phyloP scores from a whole-genome alignment of 2,113 vertebrate species.

The Myiagra hebetior region DNA sequence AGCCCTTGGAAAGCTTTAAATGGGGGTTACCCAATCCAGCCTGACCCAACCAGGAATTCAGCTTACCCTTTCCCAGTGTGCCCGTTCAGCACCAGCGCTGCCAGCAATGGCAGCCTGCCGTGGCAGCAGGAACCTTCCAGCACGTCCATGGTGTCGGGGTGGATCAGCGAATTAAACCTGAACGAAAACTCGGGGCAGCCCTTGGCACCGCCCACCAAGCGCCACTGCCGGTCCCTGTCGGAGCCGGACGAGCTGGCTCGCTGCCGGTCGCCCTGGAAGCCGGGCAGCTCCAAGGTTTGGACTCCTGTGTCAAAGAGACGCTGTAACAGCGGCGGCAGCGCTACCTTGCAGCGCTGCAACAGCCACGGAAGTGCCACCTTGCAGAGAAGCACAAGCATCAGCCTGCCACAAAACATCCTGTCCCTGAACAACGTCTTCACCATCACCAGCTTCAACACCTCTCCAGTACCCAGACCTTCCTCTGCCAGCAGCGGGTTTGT shows the following conservation, averaged over 20 bases:
- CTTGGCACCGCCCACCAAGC: constrained; percentile 73
- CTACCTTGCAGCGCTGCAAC: constrained; percentile 70
- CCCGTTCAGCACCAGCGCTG: constrained; percentile 8
- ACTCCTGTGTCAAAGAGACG: constrained; percentile 76
- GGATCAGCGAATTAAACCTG: constrained; percentile 65
- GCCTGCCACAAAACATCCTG: constrained; percentile 54
- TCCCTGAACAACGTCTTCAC: constrained; percentile 45
- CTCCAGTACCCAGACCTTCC: constrained; percentile 66
- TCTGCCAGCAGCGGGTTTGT: constrained; percentile 74
- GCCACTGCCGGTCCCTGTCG: constrained; percentile 77
- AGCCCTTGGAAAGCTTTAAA: constrained; percentile 68
- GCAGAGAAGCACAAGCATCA: constrained; percentile 68
- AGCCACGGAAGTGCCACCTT: constrained; percentile 64
- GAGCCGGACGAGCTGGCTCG: constrained; percentile 76
- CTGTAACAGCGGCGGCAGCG: constrained; percentile 73
- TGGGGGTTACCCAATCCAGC: constrained; percentile 50
- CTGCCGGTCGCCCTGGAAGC: constrained; percentile 74
- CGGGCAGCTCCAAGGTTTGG: constrained; percentile 77
- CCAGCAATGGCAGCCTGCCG: constrained; percentile 31
- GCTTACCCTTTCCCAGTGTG: constrained; percentile 46
- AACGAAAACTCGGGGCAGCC: constrained; percentile 64
- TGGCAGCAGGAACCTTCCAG: constrained; percentile 62
- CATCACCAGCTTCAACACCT: constrained; percentile 51
- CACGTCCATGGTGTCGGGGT: constrained; percentile 32
- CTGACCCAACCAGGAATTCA: constrained; percentile 27